Conservation (phyloP, 2,888 invertebrate genomes). For the Poecilobothrus nobilitatus region DNA sequence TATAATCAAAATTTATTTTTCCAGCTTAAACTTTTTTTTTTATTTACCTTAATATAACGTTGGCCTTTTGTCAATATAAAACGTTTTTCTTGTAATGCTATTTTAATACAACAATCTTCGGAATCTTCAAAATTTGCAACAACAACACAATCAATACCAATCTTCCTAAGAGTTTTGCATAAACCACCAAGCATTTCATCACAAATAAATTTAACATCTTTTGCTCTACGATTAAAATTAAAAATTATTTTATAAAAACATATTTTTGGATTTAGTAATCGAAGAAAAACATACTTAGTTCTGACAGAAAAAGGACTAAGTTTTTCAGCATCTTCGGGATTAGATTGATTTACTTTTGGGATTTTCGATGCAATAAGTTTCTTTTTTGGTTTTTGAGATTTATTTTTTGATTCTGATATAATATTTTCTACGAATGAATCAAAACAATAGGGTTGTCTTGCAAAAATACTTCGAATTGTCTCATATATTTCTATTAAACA, state of each 20-base stretch:
- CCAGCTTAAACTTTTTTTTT: not conserved
- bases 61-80: slow-evolving; percentile 50
- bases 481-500: slow-evolving; percentile 75
- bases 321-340: not conserved
- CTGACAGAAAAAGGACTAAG: not conserved
- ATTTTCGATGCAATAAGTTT: slow-evolving; percentile 14
- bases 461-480: slow-evolving; percentile 44
- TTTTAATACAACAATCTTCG: slow-evolving; percentile 47
- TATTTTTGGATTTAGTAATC: not conserved
- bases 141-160: slow-evolving; percentile 53
- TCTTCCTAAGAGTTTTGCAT: slow-evolving; percentile 54
- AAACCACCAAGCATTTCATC: slow-evolving; percentile 54
- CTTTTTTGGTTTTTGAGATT: slow-evolving; percentile 26
- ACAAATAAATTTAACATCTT: slow-evolving; percentile 47
- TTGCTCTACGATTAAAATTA: slow-evolving; percentile 14
- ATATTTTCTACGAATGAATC: slow-evolving; percentile 39
- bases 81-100: slow-evolving; percentile 47
- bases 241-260: not conserved
- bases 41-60: slow-evolving; percentile 42
- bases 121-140: slow-evolving; percentile 44
- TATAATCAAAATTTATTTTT: slow-evolving; percentile 7
- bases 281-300: not conserved
- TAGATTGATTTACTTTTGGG: not conserved
- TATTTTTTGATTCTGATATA: slow-evolving; percentile 21
- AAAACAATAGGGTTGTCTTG: slow-evolving; percentile 31